These are phyloP conservation scores for Spinus olivaceus DNA, from an alignment of 2,797 vertebrate genomes.

Conservation along the genomic window DNA sequence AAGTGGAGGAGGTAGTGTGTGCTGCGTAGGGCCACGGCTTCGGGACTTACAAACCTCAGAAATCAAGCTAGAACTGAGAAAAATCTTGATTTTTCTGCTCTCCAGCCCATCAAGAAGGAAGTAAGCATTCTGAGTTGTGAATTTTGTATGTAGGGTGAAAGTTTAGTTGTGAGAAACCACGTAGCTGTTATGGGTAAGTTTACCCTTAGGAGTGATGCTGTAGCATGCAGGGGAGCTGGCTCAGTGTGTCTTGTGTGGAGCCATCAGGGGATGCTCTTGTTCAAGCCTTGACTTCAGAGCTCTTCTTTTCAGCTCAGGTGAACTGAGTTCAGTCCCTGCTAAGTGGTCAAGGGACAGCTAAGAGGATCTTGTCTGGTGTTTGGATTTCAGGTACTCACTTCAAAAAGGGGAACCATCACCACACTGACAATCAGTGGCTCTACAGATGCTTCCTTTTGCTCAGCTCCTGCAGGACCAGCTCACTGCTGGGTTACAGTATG, in stretches of 20 bases:
- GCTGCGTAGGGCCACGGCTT: neutral
- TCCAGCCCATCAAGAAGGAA: neutral
- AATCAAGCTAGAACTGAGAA: neutral
- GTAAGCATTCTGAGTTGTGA: neutral
- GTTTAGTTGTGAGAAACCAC: neutral
- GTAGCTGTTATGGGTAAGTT: neutral
- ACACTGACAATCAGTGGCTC: neutral
- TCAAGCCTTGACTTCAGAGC: neutral
- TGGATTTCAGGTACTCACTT: neutral
- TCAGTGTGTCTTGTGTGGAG: neutral
- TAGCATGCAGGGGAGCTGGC: neutral
- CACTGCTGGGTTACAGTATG: neutral
- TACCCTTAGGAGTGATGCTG: no score
- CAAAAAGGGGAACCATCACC: fast-evolving
- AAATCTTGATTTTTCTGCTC: neutral
- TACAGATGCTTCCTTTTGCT: neutral
- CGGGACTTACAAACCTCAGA: neutral
- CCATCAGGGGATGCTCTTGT: fast-evolving
- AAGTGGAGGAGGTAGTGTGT: neutral
- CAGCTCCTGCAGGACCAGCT: neutral
- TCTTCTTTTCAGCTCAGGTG: neutral
- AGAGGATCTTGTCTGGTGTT: neutral
- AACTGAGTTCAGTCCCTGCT: neutral
- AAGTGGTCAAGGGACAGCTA: neutral
- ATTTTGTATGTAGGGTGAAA: fast-evolving